phyloP scores from a whole-genome alignment of 1,140 invertebrate species.

The Melipona quadrifasciata region DNA sequence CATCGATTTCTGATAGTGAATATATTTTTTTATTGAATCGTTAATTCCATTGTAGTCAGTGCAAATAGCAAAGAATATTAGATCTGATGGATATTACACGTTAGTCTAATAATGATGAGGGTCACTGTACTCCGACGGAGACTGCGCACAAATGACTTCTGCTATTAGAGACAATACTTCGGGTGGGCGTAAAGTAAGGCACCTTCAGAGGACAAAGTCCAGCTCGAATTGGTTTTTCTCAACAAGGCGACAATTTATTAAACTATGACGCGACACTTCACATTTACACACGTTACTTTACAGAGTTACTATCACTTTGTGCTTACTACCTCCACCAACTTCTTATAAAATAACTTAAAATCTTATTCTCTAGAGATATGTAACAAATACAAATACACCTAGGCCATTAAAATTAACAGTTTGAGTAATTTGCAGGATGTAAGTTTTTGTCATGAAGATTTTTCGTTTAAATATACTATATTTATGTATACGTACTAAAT shows the following conservation, averaged over 20 bases:
- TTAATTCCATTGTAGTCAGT: background rate
- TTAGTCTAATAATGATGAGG: slow-evolving; percentile 19
- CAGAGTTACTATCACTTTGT: slow-evolving; percentile 36
- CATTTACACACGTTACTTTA: slow-evolving; percentile 30
- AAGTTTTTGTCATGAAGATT: background rate
- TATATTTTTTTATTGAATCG: background rate
- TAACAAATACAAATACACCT: background rate
- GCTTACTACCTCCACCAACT: background rate
- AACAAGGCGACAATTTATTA: slow-evolving; percentile 46
- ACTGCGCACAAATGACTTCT: slow-evolving; percentile 16
- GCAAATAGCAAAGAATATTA: background rate
- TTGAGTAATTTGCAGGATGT: background rate
- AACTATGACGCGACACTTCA: slow-evolving; percentile 62
- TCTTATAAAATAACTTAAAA: slow-evolving; percentile 20
- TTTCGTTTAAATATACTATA: background rate
- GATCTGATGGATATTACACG: background rate
- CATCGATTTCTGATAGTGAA: background rate
- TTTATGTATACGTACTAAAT: background rate
- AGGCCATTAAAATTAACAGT: background rate
- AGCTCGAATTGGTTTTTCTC: background rate
- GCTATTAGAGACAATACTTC: background rate
- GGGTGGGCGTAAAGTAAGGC: slow-evolving; percentile 16
- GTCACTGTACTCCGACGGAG: slow-evolving; percentile 6
- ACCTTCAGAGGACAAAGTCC: background rate
- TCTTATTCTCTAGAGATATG: slow-evolving; percentile 16